Evolutionary conservation across 2,113 vertebrate species (phyloP).

Genomic region (Gadus macrocephalus): DNA sequence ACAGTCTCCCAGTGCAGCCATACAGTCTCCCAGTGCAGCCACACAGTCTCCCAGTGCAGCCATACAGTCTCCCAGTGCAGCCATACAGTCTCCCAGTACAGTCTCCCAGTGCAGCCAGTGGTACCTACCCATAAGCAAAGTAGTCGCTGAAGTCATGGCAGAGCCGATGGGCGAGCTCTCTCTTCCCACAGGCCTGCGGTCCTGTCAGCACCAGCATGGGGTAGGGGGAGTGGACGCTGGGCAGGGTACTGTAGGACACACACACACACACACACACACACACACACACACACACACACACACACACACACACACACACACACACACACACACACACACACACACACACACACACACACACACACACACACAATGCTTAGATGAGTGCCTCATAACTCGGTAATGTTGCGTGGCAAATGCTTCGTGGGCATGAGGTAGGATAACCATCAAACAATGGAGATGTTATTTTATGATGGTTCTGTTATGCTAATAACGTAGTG

Average conservation of each 20-base stretch:
- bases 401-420: no score
- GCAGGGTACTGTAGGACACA: constrained; percentile 78
- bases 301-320: constrained; percentile 38
- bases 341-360: constrained; percentile 10
- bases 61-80: no score
- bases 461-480: background rate
- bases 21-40: no score
- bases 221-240: constrained; percentile 74
- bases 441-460: background rate
- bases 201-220: constrained; percentile 88
- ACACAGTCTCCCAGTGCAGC: no score
- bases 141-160: constrained; percentile 80
- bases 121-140: constrained; percentile 87
- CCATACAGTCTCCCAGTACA: no score
- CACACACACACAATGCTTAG: constrained; percentile 2
- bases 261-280: no score
- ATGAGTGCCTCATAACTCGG: no score
- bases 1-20: no score
- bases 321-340: constrained; percentile 9
- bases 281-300: no score
- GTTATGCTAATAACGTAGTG: no score
- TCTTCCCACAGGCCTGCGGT: constrained; percentile 82
- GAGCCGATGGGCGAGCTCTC: constrained; percentile 81
- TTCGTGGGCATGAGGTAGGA: no score
- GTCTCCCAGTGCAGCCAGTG: constrained; percentile 29